Percentiles rank a stretch among this genome's conserved stretches.
phyloP scores from a whole-genome alignment of 1,140 invertebrate genomes.

The Ceratina australensis region DNA sequence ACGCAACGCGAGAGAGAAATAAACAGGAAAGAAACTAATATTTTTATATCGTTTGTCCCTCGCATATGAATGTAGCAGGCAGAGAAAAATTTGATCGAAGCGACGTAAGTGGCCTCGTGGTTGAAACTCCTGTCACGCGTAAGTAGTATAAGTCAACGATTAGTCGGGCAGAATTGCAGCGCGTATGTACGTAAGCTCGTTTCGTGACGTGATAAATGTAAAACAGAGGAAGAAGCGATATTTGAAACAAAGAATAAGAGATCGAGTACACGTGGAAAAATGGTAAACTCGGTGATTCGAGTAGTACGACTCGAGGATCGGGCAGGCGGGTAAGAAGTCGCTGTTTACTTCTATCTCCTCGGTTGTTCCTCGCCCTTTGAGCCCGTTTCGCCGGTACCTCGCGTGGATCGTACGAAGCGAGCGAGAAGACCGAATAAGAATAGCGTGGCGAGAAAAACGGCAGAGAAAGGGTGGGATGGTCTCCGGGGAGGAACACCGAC shows the following conservation, averaged over 20 bases:
- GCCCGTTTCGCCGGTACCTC: too few species aligned
- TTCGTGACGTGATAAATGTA: too few species aligned
- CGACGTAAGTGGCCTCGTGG: too few species aligned
- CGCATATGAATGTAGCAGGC: too few species aligned
- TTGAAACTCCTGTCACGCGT: neutral
- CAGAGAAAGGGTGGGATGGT: slow-evolving; percentile 22
- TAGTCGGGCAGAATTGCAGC: neutral
- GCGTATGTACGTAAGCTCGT: too few species aligned
- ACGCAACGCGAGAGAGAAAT: too few species aligned
- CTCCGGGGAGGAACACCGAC: slow-evolving; percentile 43
- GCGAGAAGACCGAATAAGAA: neutral
- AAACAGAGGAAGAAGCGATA: too few species aligned
- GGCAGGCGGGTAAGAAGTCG: neutral
- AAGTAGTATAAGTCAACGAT: slow-evolving; percentile 9
- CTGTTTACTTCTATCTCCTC: neutral
- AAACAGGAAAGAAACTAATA: too few species aligned
- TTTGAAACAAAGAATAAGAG: too few species aligned
- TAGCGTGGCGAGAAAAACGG: neutral
- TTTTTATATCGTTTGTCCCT: too few species aligned
- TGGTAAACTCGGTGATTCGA: neutral
- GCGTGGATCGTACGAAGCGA: neutral
- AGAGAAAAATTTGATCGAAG: too few species aligned
- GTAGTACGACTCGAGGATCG: neutral
- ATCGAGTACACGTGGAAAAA: too few species aligned
- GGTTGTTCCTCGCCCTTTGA: neutral